Conservation (phyloP, 2,888 invertebrate genomes). For the Ametastegia equiseti region DNA sequence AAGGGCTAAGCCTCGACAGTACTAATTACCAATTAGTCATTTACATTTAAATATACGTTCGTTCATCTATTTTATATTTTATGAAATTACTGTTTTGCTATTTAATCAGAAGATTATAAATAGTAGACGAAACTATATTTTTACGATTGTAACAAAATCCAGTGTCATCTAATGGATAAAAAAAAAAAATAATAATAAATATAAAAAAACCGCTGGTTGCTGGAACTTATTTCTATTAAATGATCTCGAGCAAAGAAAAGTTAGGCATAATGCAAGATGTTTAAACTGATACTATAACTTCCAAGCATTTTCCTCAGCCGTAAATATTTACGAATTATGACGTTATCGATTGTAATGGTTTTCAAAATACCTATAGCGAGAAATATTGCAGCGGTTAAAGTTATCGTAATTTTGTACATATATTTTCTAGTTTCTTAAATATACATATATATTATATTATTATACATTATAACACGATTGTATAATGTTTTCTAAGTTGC, state of each 20-base stretch:
- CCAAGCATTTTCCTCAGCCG: background rate
- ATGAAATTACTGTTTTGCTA: background rate
- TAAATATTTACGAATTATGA: constrained; percentile 25
- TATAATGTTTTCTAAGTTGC: constrained; percentile 49
- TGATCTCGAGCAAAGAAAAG: background rate
- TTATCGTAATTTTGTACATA: constrained; percentile 49
- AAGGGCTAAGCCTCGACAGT: background rate
- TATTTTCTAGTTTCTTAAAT: constrained; percentile 48
- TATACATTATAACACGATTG: constrained; percentile 44
- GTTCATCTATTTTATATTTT: background rate
- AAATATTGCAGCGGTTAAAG: constrained; percentile 23
- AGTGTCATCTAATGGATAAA: background rate
- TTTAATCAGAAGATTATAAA: background rate
- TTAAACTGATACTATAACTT: background rate
- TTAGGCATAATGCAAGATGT: background rate
- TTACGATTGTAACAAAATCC: background rate
- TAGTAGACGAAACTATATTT: background rate
- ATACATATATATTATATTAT: too few species aligned
- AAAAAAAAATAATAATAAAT: too few species aligned
- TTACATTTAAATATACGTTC: background rate
- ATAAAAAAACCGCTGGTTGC: too few species aligned
- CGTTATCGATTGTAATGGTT: background rate
- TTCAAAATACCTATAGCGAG: constrained; percentile 29
- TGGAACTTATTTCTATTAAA: background rate
- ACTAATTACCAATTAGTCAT: background rate